A percentile compares a stretch with the other conserved stretches of the same genome.
These are phyloP conservation scores for Dendrolimus punctatus DNA, from an alignment of 1,140 invertebrate genomes.

Conservation along the genomic window DNA sequence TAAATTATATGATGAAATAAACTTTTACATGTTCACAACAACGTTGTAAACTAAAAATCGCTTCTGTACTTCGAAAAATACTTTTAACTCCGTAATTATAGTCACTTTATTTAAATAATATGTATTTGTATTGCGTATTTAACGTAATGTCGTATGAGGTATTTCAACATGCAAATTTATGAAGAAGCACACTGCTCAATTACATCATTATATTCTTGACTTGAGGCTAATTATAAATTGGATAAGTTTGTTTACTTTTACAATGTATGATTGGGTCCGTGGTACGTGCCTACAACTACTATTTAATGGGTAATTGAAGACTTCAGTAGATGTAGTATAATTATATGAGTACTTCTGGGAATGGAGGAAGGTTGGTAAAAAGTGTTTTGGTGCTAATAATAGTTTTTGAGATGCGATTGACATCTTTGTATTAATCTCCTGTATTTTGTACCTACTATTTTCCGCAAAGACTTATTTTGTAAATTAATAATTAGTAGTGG, in stretches of 20 bases:
- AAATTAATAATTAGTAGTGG: too few relatives aligned
- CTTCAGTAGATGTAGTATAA: slow-evolving; percentile 8
- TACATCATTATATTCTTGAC: slow-evolving; percentile 25
- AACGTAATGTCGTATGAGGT: slow-evolving; percentile 7
- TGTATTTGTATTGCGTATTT: slow-evolving; percentile 8
- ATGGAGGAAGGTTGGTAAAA: too few relatives aligned
- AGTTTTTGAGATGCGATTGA: too few relatives aligned
- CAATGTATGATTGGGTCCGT: slow-evolving; percentile 8
- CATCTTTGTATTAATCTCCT: too few relatives aligned
- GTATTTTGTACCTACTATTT: too few relatives aligned
- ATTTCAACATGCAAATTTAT: slow-evolving; percentile 23
- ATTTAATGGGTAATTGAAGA: slow-evolving; percentile 20
- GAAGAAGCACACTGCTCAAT: slow-evolving; percentile 28
- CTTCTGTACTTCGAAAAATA: too few relatives aligned
- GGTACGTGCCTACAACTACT: slow-evolving; percentile 20
- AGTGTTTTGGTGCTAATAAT: slow-evolving; percentile 17
- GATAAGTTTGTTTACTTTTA: slow-evolving; percentile 28
- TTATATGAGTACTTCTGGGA: too few relatives aligned
- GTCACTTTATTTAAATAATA: slow-evolving; percentile 11
- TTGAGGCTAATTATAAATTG: slow-evolving; percentile 20
- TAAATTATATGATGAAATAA: too few relatives aligned
- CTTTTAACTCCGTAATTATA: neutral
- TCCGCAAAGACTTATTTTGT: too few relatives aligned
- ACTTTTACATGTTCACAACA: too few relatives aligned
- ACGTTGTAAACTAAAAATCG: too few relatives aligned